Evolutionary conservation across 2,113 vertebrate species (phyloP).

Genomic region (Pygoscelis antarcticus): DNA sequence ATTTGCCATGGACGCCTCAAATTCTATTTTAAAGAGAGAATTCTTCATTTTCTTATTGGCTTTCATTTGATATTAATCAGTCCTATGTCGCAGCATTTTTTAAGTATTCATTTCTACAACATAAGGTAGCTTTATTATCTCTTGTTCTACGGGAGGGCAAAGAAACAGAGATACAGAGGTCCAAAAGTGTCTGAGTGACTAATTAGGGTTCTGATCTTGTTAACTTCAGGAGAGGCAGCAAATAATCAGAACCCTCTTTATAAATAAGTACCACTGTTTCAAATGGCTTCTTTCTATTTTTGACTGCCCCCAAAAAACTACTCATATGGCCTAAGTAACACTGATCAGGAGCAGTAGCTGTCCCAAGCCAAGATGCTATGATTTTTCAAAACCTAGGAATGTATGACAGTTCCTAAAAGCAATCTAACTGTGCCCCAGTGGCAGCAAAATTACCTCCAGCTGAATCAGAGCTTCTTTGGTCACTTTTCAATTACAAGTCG

Average conservation of each 20-base stretch:
- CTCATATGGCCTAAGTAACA: neutral
- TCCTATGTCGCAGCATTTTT: neutral
- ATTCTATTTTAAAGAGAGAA: neutral
- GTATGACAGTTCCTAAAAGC: neutral
- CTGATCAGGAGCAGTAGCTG: neutral
- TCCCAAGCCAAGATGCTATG: neutral
- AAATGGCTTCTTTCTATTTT: neutral
- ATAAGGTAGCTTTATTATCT: neutral
- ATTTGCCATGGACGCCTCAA: neutral
- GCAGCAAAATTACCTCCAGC: neutral
- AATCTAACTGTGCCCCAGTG: neutral
- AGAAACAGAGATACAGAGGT: neutral
- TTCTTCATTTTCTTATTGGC: neutral
- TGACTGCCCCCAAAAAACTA: neutral
- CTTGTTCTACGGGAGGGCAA: neutral
- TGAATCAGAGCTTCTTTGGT: slow-evolving; percentile 11
- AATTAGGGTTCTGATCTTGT: neutral
- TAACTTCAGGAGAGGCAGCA: neutral
- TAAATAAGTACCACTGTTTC: neutral
- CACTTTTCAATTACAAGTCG: neutral
- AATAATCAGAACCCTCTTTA: neutral
- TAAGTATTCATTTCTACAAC: neutral
- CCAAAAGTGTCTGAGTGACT: neutral
- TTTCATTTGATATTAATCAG: neutral
- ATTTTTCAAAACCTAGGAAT: neutral